Base-by-base conservation (phyloP, 2,888 invertebrate genomes). In the Lochmaea capreae region DNA sequence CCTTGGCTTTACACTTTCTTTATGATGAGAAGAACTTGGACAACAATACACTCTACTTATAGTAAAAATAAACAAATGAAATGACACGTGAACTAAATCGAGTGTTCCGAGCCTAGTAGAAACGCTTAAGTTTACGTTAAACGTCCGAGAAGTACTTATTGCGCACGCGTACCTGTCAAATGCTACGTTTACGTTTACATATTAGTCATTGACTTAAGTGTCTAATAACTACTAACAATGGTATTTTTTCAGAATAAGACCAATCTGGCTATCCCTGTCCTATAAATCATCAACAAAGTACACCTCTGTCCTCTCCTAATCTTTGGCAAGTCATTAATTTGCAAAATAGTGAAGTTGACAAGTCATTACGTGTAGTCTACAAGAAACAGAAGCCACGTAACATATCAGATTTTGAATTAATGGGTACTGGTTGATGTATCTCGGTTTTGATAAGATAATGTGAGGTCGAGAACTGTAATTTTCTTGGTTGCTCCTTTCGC, bases 331-430 rank as follows among this genome's bases (percentile, higher is more conserved):
- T 33, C 66, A 73, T 75, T 72, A 71, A 43, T 67, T 71, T 75
- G 75, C 75, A 61, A 75, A 75, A 72, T 70, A 62, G 61, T 59
- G n/a, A 14, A 39, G 72, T 69, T 58, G 73, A 73, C 69, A 70
- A 46, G 59, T 43, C 67, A 57, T 68, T 69, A 72, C 67, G 58
- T 58, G 52, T 52, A 39, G 63, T 58, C 18, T 49, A 75, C 72
- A 73, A 66, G 72, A 75, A 73, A 75, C 75, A 75, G 75, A 75
- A 73, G 75, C 43, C 63, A 33, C 12, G 42, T 22, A 58, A 58
- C 22, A 42, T 63, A 63, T 74, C 67, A 67, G 43, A 70, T 43
- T 52, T 33, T 46, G 2, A 61, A 67, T 59, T 65, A 33, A 67
- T 70, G 52, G 43, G n/a, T 63, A 18, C 10, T 63, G 11, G 33